Conservation (phyloP, 2,113 vertebrate species). For the Tetrao urogallus region DNA sequence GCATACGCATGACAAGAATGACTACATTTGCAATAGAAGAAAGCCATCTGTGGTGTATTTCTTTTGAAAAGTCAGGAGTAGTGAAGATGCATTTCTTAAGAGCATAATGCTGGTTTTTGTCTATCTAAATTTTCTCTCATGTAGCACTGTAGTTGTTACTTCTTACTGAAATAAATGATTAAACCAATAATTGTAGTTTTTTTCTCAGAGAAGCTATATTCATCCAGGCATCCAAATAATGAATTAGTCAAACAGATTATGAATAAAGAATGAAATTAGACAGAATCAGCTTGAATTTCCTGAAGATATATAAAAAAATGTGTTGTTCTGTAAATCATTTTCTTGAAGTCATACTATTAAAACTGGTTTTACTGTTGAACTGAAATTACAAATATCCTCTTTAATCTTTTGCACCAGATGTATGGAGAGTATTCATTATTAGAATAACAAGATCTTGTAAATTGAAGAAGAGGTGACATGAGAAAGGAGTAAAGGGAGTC, state of each 20-base stretch:
- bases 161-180: neutral
- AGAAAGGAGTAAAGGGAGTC: neutral
- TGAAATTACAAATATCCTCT: neutral
- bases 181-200: neutral
- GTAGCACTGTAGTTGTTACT: neutral
- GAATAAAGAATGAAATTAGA: constrained; percentile 2
- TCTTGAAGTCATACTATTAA: neutral
- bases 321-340: neutral
- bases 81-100: neutral
- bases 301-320: neutral
- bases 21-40: neutral
- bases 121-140: neutral
- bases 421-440: neutral
- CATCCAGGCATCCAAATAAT: neutral
- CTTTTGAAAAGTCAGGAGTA: neutral
- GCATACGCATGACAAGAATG: neutral
- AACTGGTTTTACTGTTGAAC: neutral
- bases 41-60: neutral
- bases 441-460: neutral
- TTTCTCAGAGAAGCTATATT: neutral
- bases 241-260: neutral
- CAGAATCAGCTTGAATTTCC: neutral
- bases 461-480: neutral
- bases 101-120: neutral
- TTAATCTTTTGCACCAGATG: neutral